Conservation (phyloP, 2,113 vertebrate genomes). For the Bubalus kerabau region DNA sequence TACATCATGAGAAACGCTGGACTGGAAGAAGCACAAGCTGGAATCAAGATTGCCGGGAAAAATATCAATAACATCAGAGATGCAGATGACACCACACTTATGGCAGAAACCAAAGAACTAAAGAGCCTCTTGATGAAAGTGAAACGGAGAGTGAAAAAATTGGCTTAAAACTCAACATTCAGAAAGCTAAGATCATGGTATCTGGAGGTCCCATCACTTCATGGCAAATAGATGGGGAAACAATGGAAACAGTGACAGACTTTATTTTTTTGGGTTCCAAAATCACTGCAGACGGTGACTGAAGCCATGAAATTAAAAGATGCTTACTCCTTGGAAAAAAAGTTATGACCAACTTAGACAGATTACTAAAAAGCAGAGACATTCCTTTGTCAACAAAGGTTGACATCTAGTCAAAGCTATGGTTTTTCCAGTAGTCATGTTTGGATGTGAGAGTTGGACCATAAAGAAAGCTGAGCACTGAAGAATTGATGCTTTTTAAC, state of each 20-base stretch:
- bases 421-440: neutral
- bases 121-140: neutral
- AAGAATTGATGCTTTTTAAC: neutral
- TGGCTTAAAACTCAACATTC: neutral
- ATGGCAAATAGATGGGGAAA: neutral
- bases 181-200: neutral
- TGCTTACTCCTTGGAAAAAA: neutral
- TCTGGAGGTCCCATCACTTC: neutral
- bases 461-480: rapidly evolving
- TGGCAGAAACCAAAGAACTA: neutral
- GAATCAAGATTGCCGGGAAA: neutral
- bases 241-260: neutral
- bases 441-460: neutral
- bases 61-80: neutral
- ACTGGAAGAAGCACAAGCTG: neutral
- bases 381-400: neutral
- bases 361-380: neutral
- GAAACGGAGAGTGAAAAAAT: neutral
- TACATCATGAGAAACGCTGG: neutral
- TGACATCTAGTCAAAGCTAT: neutral
- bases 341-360: neutral
- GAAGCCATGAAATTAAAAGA: neutral
- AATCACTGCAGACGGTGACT: neutral
- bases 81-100: neutral
- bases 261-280: rapidly evolving